These are phyloP conservation scores for Aspidapion aeneum DNA, from an alignment of 2,888 invertebrate species.

Conservation along the genomic window DNA sequence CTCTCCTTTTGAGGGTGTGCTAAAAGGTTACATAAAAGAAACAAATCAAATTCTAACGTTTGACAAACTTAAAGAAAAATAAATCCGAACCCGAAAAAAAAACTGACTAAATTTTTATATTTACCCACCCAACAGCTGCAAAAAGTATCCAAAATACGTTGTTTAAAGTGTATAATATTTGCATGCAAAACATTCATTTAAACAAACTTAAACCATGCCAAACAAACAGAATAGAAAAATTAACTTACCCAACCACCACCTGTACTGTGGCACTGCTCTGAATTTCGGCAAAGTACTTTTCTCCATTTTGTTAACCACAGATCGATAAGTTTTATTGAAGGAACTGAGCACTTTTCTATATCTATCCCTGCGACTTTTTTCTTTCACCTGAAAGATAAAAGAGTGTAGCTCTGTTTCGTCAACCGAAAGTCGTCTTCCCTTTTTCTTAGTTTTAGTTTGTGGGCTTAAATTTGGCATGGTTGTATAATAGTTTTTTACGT, in stretches of 20 bases:
- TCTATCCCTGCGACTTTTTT: not conserved
- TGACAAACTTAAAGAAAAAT: not conserved
- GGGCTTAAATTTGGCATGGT: not conserved
- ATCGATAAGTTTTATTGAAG: not conserved
- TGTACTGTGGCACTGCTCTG: conserved; percentile 4
- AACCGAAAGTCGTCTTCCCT: not conserved
- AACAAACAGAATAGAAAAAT: too few relatives aligned
- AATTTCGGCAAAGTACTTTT: conserved; percentile 12
- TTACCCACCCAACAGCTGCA: too few relatives aligned
- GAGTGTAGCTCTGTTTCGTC: not conserved
- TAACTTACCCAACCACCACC: conserved; percentile 15
- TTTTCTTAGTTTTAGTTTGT: conserved; percentile 2
- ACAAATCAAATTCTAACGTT: conserved; percentile 1
- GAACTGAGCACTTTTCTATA: not conserved
- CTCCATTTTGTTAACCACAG: not conserved
- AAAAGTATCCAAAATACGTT: too few relatives aligned
- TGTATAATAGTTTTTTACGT: not conserved
- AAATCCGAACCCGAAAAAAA: not conserved
- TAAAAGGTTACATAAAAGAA: conserved; percentile 12
- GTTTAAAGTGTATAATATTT: too few relatives aligned
- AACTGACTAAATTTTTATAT: too few relatives aligned
- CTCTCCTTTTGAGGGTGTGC: conserved; percentile 13
- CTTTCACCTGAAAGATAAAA: not conserved
- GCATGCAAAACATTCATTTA: too few relatives aligned
- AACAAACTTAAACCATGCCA: too few relatives aligned